phyloP scores from a whole-genome alignment of 2,113 vertebrate species.

The Engraulis encrasicolus region DNA sequence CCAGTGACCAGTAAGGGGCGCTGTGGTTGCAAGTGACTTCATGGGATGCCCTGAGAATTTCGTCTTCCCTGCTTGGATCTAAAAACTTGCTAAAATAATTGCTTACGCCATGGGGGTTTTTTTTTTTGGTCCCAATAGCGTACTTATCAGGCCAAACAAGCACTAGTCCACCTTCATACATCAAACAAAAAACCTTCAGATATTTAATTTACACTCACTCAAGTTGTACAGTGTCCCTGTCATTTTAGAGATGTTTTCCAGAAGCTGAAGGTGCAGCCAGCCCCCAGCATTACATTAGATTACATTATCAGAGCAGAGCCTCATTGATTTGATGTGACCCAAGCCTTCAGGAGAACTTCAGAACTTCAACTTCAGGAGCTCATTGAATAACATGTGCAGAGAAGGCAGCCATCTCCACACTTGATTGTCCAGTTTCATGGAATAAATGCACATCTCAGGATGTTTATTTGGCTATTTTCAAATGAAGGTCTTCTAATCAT shows the following conservation, averaged over 20 bases:
- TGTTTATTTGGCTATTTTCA: too few relatives aligned
- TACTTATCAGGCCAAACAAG: not conserved
- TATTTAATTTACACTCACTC: not conserved
- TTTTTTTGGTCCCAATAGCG: too few relatives aligned
- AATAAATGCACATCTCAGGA: too few relatives aligned
- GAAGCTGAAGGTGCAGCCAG: not conserved
- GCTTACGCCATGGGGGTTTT: too few relatives aligned
- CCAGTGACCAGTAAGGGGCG: conserved; percentile 59
- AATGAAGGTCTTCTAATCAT: too few relatives aligned
- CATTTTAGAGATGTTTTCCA: not conserved
- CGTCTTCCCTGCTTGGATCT: not conserved
- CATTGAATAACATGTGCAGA: not conserved
- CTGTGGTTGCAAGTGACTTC: conserved; percentile 9
- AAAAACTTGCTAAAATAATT: too few relatives aligned
- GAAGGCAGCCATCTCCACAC: too few relatives aligned
- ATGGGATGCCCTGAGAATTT: not conserved
- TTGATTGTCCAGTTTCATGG: conserved; percentile 3
- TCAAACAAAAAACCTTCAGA: not conserved
- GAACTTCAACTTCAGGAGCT: not conserved
- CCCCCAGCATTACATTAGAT: not conserved
- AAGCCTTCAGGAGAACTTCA: too few relatives aligned
- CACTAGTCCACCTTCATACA: not conserved
- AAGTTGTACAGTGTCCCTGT: not conserved
- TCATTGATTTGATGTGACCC: not conserved
- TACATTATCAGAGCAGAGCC: not conserved